Base-by-base conservation (phyloP, 2,888 invertebrate species). In the Notocelia uddmanniana region DNA sequence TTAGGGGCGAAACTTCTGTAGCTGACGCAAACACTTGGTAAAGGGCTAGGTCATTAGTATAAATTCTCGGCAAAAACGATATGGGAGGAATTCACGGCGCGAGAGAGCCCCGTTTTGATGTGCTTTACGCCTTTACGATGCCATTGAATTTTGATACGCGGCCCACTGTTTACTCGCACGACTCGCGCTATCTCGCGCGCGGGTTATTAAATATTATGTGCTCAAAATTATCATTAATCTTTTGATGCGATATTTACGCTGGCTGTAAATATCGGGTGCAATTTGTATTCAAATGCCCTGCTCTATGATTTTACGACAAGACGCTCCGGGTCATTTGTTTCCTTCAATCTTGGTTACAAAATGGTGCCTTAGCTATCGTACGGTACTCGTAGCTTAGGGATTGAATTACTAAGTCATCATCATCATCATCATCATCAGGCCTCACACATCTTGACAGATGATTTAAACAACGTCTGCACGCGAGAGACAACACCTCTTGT, bases 101-200 rank as follows among this genome's bases (percentile, higher is more conserved):
- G 76, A 79, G 78, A 76, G 78, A 79, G 78, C 75, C 77, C 73
- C 79, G 76, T 80, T 81, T 75, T 81, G 85, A 80, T 84, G 83
- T 82, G 81, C 81, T 84, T 84, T 83, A 84, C 78, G 82, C 68
- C 67, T 77, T 79, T 78, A 78, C 74, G 77, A 75, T 75, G 74
- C 75, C 81, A 79, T 83, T 82, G 82, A 83, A 83, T 83, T 79
- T 78, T 85, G 86, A 85, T 85, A 79, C 76, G 77, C 73, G 77
- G 66, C 70, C 60, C 66, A 57, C 70, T n/a, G 45, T 8, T 15
- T 15, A 3, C 41, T 5, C 41, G 62, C 41, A 26, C 13, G 3
- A 18, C n/a, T 9, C n/a, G 19, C 60, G 60, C 54, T 55, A 69
- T 71, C 58, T 58, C 19, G 62, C 41, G 26, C 26, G 58, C 34